Evolutionary conservation across 2,797 vertebrate genomes (phyloP), one percentile per base, ranked within the genome.

Genomic region (Anomalospiza imberbis): DNA sequence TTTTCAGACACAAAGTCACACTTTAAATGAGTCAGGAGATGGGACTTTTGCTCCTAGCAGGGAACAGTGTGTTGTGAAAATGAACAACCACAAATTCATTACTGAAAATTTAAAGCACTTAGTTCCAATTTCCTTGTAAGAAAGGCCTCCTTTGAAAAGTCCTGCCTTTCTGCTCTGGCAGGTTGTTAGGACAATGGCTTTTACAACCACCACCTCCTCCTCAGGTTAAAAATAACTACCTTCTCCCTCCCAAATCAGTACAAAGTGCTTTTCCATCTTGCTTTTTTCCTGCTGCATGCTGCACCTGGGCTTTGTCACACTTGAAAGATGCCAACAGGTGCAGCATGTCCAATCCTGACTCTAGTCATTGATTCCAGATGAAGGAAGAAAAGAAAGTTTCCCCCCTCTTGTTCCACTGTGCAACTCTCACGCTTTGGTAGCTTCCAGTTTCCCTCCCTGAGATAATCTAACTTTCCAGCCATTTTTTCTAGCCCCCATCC

Each of bases 61-160:
- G 68, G 61, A 91, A 61, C 54, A 90, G 40, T 6, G 9, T 71
- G 85, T 29, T 77, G 61, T 47, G 83, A 72, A 89, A 73, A 86
- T 7, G 44, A 94, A 80, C 22, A 67, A 62, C 58, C 71, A 38
- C 84, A 82, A 93, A 93, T 1, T 7, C 53, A 11, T 91, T 77
- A 92, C 2, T 87, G 91, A 96, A 96, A 97, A 89, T 60, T 78
- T 85, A 68, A 32, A 77, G 81, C 3, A 28, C 44, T 88, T 17
- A 25, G 51, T 34, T 88, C 63, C 67, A 85, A 82, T 88, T 94
- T 90, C 85, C 91, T 88, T 20, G 14, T 60, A 60, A 75, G 54
- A 91, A 86, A 90, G 38, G 8, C 57, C 71, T 54, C 54, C 71
- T 88, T 17, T 6, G n/a, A 60, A 73, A 92, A 90, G 38, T n/a